phyloP scores from a whole-genome alignment of 2,888 invertebrate genomes.

The Oscheius myriophilus region DNA sequence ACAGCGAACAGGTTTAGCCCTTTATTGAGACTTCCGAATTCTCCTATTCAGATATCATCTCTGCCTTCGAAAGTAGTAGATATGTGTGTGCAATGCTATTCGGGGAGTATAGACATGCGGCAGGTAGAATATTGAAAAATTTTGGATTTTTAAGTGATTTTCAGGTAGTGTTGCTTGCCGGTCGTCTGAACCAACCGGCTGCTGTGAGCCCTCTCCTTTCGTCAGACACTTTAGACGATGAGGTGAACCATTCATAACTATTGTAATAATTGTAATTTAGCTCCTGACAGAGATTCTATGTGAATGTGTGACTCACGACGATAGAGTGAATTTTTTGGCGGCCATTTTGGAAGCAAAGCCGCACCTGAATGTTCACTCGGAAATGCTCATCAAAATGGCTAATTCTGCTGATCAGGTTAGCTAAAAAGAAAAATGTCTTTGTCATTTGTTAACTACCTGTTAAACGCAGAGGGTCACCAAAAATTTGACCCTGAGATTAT shows the following conservation, averaged over 20 bases:
- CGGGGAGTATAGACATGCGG: conserved; percentile 31
- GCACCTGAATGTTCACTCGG: conserved; percentile 46
- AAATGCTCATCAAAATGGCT: conserved; percentile 59
- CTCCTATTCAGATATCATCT: conserved; percentile 31
- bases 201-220: conserved; percentile 51
- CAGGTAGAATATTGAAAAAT: conserved; percentile 27
- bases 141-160: too few relatives aligned
- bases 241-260: conserved; percentile 19
- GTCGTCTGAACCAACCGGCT: conserved; percentile 54
- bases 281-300: conserved; percentile 42
- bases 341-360: conserved; percentile 43
- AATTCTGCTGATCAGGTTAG: conserved; percentile 52
- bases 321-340: conserved; percentile 51
- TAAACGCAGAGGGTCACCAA: too few relatives aligned
- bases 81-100: conserved; percentile 49
- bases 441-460: too few relatives aligned
- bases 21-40: too few relatives aligned
- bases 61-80: conserved; percentile 43
- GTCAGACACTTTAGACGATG: conserved; percentile 46
- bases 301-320: conserved; percentile 47
- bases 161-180: conserved; percentile 49
- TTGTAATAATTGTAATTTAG: conserved; percentile 8
- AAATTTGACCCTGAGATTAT: too few relatives aligned
- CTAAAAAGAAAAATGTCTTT: too few relatives aligned
- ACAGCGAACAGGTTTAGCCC: conserved; percentile 31